These are phyloP conservation scores for Apeira syringaria DNA, from an alignment of 2,888 invertebrate species.

Conservation along the genomic window DNA sequence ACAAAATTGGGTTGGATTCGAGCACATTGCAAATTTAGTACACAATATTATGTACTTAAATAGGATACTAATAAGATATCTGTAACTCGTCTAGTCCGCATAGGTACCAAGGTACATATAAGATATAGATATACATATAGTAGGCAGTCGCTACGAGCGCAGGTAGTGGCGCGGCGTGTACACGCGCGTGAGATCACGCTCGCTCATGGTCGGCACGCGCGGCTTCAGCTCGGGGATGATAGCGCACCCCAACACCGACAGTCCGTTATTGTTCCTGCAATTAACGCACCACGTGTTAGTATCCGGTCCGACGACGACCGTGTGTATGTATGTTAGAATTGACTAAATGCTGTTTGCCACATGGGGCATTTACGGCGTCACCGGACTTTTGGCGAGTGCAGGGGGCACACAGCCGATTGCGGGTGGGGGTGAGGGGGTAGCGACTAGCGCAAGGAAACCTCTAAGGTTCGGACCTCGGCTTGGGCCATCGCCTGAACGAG, in stretches of 20 bases:
- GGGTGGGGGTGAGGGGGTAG: too few species aligned
- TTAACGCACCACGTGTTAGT: neutral
- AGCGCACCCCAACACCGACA: conserved; percentile 81
- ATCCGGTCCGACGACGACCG: too few species aligned
- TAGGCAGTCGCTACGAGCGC: conserved; percentile 19
- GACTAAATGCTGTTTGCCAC: too few species aligned
- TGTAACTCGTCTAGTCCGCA: neutral
- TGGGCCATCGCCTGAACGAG: too few species aligned
- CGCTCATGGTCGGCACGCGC: conserved; percentile 82
- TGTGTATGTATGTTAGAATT: too few species aligned
- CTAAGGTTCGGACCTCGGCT: too few species aligned
- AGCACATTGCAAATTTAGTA: neutral
- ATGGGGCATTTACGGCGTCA: too few species aligned
- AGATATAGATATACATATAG: neutral
- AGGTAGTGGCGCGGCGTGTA: conserved; percentile 52
- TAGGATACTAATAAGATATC: too few species aligned
- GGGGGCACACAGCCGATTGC: neutral
- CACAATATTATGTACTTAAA: too few species aligned
- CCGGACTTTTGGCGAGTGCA: too few species aligned
- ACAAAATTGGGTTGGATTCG: conserved; percentile 10
- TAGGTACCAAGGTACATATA: neutral
- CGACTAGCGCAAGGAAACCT: too few species aligned
- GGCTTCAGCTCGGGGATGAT: conserved; percentile 83
- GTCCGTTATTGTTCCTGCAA: conserved; percentile 57
- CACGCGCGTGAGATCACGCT: conserved; percentile 77